Conservation (phyloP, 1,140 invertebrate genomes). For the Hyposmocoma kahamanoa region DNA sequence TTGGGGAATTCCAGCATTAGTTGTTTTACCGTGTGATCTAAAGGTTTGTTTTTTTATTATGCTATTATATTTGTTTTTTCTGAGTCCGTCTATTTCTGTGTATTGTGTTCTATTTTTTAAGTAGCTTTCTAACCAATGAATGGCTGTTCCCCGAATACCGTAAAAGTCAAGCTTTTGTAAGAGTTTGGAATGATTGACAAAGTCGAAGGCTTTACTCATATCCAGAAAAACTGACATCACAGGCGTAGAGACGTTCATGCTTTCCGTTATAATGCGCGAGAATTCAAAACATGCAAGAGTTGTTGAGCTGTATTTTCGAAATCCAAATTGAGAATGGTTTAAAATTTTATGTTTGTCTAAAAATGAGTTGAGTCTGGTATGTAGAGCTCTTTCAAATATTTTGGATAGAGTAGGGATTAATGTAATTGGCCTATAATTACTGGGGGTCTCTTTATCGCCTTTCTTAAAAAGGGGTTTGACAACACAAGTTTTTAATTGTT, state of each 20-base stretch:
- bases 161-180: not conserved
- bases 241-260: not conserved
- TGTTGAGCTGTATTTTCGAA: not conserved
- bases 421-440: not conserved
- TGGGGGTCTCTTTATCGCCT: not conserved
- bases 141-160: not conserved
- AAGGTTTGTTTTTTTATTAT: not conserved
- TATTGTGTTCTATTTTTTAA: not conserved
- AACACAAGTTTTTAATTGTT: not conserved
- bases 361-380: not conserved
- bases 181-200: not conserved
- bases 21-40: not conserved
- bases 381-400: not conserved
- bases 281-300: not conserved
- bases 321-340: not conserved
- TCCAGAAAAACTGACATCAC: not conserved
- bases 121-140: not conserved
- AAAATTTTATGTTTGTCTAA: not conserved
- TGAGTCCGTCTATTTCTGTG: no score
- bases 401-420: not conserved
- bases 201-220: conserved; percentile 1
- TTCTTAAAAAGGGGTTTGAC: not conserved
- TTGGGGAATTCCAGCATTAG: not conserved
- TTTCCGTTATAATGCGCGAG: not conserved
- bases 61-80: not conserved